Evolutionary conservation across 2,113 vertebrate species (phyloP), one percentile per base, ranked within the genome.

Genomic region (Ondatra zibethicus): DNA sequence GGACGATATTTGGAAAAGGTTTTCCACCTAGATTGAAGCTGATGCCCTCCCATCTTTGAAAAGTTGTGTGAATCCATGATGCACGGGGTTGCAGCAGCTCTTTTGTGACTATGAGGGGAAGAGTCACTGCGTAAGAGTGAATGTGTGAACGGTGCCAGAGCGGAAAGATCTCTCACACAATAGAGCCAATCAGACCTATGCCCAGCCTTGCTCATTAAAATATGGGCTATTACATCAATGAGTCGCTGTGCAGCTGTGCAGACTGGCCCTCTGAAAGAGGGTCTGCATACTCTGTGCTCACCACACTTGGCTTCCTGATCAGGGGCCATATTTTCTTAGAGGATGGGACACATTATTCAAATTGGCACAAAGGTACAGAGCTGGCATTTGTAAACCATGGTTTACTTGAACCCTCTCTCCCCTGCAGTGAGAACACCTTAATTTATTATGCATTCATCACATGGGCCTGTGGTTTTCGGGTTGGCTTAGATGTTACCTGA

Each of bases 381-480:
- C 66, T 88, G 45, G 66, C 33, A 85, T 86, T 47, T 70, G 70
- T 81, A 92, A 92, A 13, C 11, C 47, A 14, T 39, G 21, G 1
- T 77, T 90, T 31, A 68, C n/a, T 76, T 93, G 58, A 87, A 85
- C 63, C 1, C 13, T 84, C 16, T 95, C 27, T 89, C 88, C 42
- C 16, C 90, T 81, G 85, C 52, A 61, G 52, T 55, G 39, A 77
- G 88, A 94, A 17, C 47, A 82, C 80, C 8, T 91, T 90, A 90
- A 84, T 89, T 92, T 73, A 58, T 84, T 84, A 92, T 3, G 8
- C 61, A 96, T 52, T 95, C 89, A 68, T 81, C 66, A 94, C 42
- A 73, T 29, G 90, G 97, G 61, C 77, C 92, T 95, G 0, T n/a
- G 72, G 45, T 80, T 92, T 88, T 50, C 63, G 92, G 11, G 50